These are phyloP conservation scores for Barypeithes pellucidus DNA, from an alignment of 2,888 invertebrate genomes.

Conservation along the genomic window DNA sequence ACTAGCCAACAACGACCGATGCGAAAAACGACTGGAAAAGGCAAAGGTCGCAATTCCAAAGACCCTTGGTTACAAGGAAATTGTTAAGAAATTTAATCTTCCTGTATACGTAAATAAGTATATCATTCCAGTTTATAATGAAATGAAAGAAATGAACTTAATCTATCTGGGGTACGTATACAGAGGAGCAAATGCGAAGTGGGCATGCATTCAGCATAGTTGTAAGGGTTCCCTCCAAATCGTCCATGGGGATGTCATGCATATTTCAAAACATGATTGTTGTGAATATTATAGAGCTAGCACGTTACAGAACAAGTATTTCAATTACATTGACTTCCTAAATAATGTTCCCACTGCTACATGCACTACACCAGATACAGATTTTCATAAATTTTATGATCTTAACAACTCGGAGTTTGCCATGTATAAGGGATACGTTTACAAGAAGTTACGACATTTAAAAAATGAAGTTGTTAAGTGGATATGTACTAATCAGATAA, in stretches of 20 bases:
- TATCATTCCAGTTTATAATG: conserved; percentile 6
- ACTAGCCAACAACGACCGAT: background rate
- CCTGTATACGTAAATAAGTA: background rate
- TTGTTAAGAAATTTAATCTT: background rate
- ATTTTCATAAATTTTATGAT: background rate
- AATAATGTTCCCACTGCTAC: background rate
- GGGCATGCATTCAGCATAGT: background rate
- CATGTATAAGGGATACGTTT: background rate
- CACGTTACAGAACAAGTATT: background rate
- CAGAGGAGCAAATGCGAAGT: background rate
- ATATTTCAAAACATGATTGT: conserved; percentile 4
- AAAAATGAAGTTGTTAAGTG: background rate
- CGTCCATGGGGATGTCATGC: background rate
- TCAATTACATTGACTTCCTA: background rate
- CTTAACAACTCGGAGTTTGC: background rate
- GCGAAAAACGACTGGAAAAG: background rate
- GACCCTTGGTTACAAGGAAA: background rate
- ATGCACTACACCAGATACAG: background rate
- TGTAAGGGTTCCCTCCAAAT: background rate
- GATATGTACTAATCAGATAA: background rate
- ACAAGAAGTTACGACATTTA: background rate
- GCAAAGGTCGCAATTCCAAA: background rate
- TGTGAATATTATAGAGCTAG: background rate
- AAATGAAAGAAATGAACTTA: background rate
- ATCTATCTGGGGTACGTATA: conserved; percentile 12